Percentiles rank a stretch among this genome's conserved stretches.
These are phyloP conservation scores for western clawed frog (Xenopus tropicalis) DNA, from an alignment of 2,113 vertebrate species.

Conservation along the genomic window UCB_Xtro_10.0 CM004444.2:505501-506000, in stretches of 20 bases:
- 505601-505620: not conserved
- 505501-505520: not conserved
- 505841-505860: constrained; percentile 74
- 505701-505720: constrained; percentile 74
- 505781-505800: constrained; percentile 91
- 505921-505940: no score
- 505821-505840: constrained; percentile 82
- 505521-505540: not conserved
- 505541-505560: not conserved
- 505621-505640: constrained; percentile 10
- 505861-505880: constrained; percentile 44
- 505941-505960: no score
- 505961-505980: no score
- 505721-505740: constrained; percentile 86
- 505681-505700: constrained; percentile 83
- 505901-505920: no score
- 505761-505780: constrained; percentile 86
- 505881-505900: no score
- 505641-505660: not conserved
- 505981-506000: no score
- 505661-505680: constrained; percentile 23
- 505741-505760: constrained; percentile 66
- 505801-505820: constrained; percentile 80
- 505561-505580: not conserved
- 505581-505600: constrained; percentile 12